Percentiles rank a stretch among this genome's conserved stretches.
These are phyloP conservation scores for Mus spicilegus DNA, from an alignment of 2,113 vertebrate genomes.

Conservation along the genomic window DNA sequence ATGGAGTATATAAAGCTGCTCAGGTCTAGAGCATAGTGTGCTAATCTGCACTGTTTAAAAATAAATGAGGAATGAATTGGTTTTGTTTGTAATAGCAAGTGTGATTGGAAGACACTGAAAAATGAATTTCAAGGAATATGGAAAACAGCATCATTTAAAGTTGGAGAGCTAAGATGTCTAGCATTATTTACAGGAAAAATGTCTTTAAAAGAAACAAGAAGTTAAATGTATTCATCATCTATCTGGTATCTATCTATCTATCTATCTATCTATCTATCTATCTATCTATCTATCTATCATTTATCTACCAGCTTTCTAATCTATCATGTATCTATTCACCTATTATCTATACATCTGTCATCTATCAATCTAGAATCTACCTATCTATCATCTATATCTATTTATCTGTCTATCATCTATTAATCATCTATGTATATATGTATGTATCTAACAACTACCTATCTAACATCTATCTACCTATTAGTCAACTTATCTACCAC, in stretches of 20 bases:
- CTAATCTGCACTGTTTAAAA: not conserved
- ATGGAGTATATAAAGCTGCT: not conserved
- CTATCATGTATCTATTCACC: not conserved
- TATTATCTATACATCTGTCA: not conserved
- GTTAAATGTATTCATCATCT: not conserved
- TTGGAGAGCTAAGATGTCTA: not conserved
- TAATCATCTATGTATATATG: not conserved
- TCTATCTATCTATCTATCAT: not conserved
- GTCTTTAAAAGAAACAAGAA: not conserved
- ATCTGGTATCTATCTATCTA: not conserved
- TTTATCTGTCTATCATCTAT: not conserved
- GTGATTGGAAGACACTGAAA: not conserved
- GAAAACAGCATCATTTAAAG: not conserved
- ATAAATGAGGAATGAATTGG: not conserved
- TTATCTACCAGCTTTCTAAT: not conserved
- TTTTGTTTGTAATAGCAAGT: constrained; percentile 2
- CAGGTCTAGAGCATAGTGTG: not conserved
- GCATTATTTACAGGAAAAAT: not conserved
- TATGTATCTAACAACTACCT: not conserved
- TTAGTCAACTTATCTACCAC: not conserved
- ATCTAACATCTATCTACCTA: not conserved
- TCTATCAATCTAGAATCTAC: not conserved
- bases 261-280: not conserved
- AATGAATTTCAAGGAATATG: constrained; percentile 2
- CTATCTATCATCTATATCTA: not conserved